Evolutionary conservation across 23 tunicate species (phyloP).

Genomic region (Ciona savignyi): DNA sequence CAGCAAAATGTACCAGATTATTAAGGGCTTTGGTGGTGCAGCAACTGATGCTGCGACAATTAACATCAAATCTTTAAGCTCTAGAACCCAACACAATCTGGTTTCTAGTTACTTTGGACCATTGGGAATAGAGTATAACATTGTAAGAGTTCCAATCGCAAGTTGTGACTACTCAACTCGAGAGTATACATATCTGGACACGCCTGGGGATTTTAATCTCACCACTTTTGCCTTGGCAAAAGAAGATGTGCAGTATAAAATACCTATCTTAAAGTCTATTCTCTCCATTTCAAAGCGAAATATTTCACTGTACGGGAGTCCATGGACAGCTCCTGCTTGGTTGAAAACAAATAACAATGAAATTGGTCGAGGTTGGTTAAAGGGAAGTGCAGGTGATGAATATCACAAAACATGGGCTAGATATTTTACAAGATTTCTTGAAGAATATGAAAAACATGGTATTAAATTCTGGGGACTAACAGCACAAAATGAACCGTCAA

Average conservation of each 20-base stretch:
- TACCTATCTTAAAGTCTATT: slow-evolving; percentile 58
- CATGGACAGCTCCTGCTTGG: slow-evolving; percentile 99
- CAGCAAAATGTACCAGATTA: slow-evolving; percentile 42
- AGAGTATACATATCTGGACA: slow-evolving; percentile 75
- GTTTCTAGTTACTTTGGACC: slow-evolving; percentile 51
- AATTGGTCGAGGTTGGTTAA: slow-evolving; percentile 68
- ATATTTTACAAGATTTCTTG: slow-evolving; percentile 67
- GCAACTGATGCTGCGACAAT: slow-evolving; percentile 86
- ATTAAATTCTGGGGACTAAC: slow-evolving; percentile 91
- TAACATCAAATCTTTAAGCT: slow-evolving; percentile 38
- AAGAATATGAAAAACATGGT: slow-evolving; percentile 62
- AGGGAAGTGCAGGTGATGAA: slow-evolving; percentile 87
- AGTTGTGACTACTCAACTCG: slow-evolving; percentile 87
- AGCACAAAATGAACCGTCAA: slow-evolving; percentile 97
- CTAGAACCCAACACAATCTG: slow-evolving; percentile 31
- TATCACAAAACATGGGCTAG: slow-evolving; percentile 98
- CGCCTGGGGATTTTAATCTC: slow-evolving; percentile 62
- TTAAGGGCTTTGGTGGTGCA: slow-evolving; percentile 99
- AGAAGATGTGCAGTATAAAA: slow-evolving; percentile 61
- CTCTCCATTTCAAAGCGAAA: slow-evolving; percentile 8
- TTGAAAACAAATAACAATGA: slow-evolving; percentile 75
- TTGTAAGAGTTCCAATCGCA: slow-evolving; percentile 89
- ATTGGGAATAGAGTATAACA: slow-evolving; percentile 72
- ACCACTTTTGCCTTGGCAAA: slow-evolving; percentile 62
- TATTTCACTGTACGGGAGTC: slow-evolving; percentile 66